A percentile compares a stretch with the other conserved stretches of the same genome.
phyloP scores from a whole-genome alignment of 2,113 vertebrate genomes.

The Lycocorax pyrrhopterus region DNA sequence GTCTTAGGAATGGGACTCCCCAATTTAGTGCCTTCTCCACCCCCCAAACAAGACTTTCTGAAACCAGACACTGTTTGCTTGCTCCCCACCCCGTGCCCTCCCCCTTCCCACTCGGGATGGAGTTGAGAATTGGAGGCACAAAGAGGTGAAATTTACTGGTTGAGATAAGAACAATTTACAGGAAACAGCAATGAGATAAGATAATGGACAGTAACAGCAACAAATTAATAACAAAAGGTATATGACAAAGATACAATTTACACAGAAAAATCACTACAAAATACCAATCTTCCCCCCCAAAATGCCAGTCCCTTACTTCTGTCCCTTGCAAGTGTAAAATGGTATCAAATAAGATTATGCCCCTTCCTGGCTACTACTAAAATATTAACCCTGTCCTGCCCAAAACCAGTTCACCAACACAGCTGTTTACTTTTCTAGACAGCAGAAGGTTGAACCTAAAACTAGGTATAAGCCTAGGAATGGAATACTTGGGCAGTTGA shows the following conservation, averaged over 20 bases:
- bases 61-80: background rate
- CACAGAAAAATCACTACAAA: fast-evolving
- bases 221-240: background rate
- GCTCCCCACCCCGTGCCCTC: background rate
- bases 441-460: background rate
- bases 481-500: background rate
- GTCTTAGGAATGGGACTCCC: background rate
- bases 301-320: background rate
- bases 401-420: background rate
- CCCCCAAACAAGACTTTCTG: background rate
- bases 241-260: background rate
- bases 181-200: background rate
- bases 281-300: background rate
- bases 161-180: background rate
- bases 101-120: background rate
- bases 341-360: fast-evolving
- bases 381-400: background rate
- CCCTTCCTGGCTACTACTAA: background rate
- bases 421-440: background rate
- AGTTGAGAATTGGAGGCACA: background rate
- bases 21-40: background rate
- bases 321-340: too few species aligned
- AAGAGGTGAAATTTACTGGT: background rate
- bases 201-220: background rate
- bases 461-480: background rate